Evolutionary conservation across 2,888 invertebrate species (phyloP).

Genomic region (Agrilus cyanescens): DNA sequence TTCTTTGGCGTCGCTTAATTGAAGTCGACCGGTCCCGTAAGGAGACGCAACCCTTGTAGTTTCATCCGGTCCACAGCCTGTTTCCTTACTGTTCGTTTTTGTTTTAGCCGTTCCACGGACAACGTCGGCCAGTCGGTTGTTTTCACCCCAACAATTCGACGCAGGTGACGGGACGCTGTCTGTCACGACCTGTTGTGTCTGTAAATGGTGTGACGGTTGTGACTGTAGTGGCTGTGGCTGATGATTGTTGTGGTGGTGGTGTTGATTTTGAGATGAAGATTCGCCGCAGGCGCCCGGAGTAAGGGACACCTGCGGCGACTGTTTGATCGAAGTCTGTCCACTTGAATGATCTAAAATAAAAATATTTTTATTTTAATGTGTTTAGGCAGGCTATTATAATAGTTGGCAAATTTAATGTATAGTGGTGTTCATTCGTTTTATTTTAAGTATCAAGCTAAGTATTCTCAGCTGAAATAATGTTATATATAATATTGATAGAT

Average conservation of each 20-base stretch:
- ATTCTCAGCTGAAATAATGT: no score
- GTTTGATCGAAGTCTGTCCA: no score
- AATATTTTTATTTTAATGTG: no score
- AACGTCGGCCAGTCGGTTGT: conserved; percentile 64
- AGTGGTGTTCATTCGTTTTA: no score
- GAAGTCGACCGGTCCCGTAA: conserved; percentile 22
- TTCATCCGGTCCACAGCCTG: conserved; percentile 26
- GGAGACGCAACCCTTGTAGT: conserved; percentile 30
- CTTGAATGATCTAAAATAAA: no score
- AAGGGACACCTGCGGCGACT: no score
- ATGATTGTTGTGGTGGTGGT: conserved; percentile 12
- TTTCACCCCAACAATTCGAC: conserved; percentile 39
- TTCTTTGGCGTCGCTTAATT: conserved; percentile 28
- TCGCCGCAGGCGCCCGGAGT: no score
- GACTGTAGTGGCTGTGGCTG: conserved; percentile 17
- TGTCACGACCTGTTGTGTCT: conserved; percentile 11
- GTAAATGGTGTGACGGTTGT: conserved; percentile 23
- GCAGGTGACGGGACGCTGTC: conserved; percentile 14
- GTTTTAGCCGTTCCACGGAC: conserved; percentile 61
- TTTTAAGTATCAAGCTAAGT: no score
- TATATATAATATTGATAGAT: no score
- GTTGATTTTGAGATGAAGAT: no score
- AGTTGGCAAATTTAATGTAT: no score
- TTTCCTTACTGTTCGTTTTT: conserved; percentile 34
- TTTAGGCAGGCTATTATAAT: no score